Conservation (phyloP, 2,797 vertebrate species). For the Thalassophryne amazonica region DNA sequence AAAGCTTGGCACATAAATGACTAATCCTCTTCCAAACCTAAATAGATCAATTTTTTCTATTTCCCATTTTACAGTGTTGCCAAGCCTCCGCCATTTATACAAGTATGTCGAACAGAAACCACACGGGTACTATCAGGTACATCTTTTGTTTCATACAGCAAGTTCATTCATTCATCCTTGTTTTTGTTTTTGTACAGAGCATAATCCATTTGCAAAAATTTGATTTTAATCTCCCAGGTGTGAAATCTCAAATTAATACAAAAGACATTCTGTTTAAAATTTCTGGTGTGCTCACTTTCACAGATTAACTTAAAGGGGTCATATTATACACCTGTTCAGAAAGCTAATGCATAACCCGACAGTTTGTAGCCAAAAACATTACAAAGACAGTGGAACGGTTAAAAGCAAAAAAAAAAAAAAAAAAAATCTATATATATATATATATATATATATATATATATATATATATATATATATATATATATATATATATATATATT, state of each 20-base stretch:
- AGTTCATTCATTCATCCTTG: constrained; percentile 54
- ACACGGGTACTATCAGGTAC: constrained; percentile 59
- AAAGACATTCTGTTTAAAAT: constrained; percentile 50
- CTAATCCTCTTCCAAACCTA: constrained; percentile 46
- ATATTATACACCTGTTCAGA: too few species aligned
- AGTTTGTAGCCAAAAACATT: too few species aligned
- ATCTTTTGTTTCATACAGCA: constrained; percentile 62
- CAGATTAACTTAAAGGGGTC: too few species aligned
- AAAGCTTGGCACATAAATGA: constrained; percentile 53
- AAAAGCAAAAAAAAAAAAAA: too few species aligned
- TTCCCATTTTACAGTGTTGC: constrained; percentile 34
- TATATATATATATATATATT: too few species aligned
- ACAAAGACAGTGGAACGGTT: too few species aligned
- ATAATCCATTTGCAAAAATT: constrained; percentile 66
- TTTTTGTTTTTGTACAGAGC: constrained; percentile 56
- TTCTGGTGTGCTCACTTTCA: constrained; percentile 42
- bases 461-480: too few species aligned
- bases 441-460: too few species aligned
- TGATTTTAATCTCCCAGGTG: constrained; percentile 57
- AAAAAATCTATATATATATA: too few species aligned
- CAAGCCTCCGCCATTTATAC: constrained; percentile 55
- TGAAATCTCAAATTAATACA: constrained; percentile 50
- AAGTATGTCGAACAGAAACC: constrained; percentile 58
- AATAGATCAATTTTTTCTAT: constrained; percentile 34
- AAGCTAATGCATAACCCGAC: too few species aligned